Conservation (phyloP, 1,140 invertebrate genomes). For the Parasteatoda tepidariorum region DNA sequence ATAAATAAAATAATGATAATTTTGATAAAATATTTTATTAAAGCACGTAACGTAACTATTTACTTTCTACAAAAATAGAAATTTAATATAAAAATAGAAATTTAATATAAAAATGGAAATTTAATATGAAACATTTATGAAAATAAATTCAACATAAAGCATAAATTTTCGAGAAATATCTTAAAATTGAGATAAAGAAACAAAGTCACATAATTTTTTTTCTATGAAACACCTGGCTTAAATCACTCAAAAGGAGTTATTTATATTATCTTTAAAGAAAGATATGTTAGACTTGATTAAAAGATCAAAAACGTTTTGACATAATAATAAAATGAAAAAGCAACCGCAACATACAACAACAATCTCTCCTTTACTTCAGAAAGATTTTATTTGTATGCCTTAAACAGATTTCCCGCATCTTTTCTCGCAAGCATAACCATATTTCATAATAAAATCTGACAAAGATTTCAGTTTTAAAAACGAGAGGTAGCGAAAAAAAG, state of each 20-base stretch:
- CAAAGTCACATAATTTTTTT: too few species aligned
- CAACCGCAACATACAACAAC: neutral
- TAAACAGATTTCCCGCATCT: constrained; percentile 34
- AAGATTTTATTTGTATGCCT: constrained; percentile 25
- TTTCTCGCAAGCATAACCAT: constrained; percentile 28
- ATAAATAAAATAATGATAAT: too few species aligned
- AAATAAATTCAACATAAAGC: too few species aligned
- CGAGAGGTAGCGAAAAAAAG: neutral
- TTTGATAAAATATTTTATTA: too few species aligned
- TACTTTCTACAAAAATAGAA: too few species aligned
- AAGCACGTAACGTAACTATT: too few species aligned
- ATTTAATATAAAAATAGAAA: too few species aligned
- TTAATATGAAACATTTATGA: too few species aligned
- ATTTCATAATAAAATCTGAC: constrained; percentile 56
- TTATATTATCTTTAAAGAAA: neutral
- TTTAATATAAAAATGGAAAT: too few species aligned
- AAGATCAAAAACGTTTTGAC: neutral
- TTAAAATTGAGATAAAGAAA: too few species aligned
- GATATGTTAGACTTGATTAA: neutral
- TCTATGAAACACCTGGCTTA: too few species aligned
- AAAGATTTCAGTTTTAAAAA: constrained; percentile 40
- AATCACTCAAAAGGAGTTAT: neutral
- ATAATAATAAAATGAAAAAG: neutral
- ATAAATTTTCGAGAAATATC: too few species aligned
- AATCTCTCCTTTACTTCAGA: neutral